phyloP scores from a whole-genome alignment of 2,888 invertebrate genomes.

The Latrodectus elegans region DNA sequence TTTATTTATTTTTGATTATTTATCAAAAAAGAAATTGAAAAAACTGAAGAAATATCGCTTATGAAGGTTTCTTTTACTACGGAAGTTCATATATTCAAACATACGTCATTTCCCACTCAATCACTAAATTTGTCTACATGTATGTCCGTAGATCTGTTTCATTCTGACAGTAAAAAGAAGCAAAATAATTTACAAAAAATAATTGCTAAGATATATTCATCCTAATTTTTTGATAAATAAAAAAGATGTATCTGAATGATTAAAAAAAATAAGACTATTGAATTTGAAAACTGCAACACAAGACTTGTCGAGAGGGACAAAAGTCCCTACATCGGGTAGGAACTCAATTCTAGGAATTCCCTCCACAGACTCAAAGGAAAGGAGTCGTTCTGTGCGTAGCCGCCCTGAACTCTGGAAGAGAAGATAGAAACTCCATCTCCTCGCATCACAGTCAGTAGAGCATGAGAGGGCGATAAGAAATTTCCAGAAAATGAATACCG shows the following conservation, averaged over 20 bases:
- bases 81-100: no score
- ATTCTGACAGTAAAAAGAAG: no score
- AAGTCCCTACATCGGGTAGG: background rate
- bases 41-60: no score
- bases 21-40: no score
- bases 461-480: slow-evolving; percentile 58
- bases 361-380: background rate
- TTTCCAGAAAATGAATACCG: slow-evolving; percentile 48
- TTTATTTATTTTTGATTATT: no score
- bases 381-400: background rate
- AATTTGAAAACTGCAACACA: background rate
- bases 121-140: no score
- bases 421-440: background rate
- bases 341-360: background rate
- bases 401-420: background rate
- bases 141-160: no score
- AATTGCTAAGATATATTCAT: background rate
- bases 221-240: background rate
- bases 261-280: background rate
- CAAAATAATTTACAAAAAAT: background rate
- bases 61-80: no score
- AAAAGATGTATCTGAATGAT: background rate
- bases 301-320: background rate
- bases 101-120: no score
- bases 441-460: slow-evolving; percentile 48